A percentile compares a stretch with the other conserved stretches of the same genome.
Evolutionary conservation across 2,113 vertebrate genomes (phyloP).

Genomic region (Ammospiza nelsoni): DNA sequence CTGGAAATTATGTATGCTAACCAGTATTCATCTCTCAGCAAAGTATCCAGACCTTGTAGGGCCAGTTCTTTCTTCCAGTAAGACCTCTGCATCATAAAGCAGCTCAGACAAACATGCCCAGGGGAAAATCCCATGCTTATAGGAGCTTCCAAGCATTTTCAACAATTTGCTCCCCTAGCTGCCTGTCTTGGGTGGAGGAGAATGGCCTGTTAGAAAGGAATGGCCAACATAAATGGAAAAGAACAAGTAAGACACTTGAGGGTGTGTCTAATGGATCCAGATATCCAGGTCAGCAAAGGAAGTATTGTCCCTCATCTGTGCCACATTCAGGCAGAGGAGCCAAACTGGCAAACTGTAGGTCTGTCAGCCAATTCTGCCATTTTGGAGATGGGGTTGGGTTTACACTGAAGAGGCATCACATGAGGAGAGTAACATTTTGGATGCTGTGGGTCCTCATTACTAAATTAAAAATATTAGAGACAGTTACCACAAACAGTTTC

Average conservation of each 20-base stretch:
- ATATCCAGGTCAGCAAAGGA: background rate
- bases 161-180: background rate
- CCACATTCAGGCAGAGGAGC: background rate
- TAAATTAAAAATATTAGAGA: background rate
- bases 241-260: background rate
- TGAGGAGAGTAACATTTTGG: background rate
- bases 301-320: background rate
- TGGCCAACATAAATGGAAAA: background rate
- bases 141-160: background rate
- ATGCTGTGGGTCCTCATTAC: background rate
- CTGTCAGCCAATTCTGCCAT: background rate
- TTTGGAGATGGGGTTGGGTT: background rate
- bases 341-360: background rate
- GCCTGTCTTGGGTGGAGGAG: background rate
- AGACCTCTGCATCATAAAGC: constrained; percentile 9
- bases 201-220: background rate
- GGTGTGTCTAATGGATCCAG: background rate
- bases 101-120: background rate
- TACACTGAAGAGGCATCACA: background rate
- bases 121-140: background rate
- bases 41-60: background rate
- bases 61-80: constrained; percentile 32
- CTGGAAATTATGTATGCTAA: background rate
- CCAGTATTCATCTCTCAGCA: background rate
- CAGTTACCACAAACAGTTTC: background rate